These are phyloP conservation scores for Mustelus asterias DNA, from an alignment of 2,113 vertebrate genomes.

Conservation along the genomic window DNA sequence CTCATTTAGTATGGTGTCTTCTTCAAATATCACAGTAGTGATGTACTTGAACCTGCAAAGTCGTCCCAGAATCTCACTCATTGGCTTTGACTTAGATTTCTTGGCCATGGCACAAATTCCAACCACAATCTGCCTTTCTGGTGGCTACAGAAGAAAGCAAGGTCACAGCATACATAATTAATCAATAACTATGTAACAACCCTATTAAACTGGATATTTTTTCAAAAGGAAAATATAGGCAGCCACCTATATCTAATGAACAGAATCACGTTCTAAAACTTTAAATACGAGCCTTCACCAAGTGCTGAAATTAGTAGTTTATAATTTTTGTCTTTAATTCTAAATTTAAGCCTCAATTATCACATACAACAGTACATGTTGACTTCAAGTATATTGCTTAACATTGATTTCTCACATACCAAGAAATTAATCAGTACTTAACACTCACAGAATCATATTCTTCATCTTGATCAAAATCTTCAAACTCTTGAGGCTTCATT, in stretches of 20 bases:
- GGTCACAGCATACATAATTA: neutral
- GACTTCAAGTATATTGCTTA: neutral
- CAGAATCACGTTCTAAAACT: neutral
- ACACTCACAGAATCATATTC: conserved; percentile 78
- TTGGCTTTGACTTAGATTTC: conserved; percentile 84
- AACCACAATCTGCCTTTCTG: conserved; percentile 79
- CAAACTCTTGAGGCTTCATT: conserved; percentile 57
- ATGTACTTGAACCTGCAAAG: conserved; percentile 84
- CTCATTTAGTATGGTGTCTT: conserved; percentile 76
- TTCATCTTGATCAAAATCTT: conserved; percentile 71
- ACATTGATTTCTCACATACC: too few relatives aligned
- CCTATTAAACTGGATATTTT: neutral
- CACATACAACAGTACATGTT: neutral
- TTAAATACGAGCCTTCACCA: neutral
- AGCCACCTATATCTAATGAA: neutral
- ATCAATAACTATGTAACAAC: conserved; percentile 2
- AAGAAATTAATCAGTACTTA: neutral
- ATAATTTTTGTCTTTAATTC: neutral
- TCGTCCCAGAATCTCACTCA: conserved; percentile 84
- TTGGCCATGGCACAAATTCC: conserved; percentile 89
- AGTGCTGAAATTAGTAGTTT: neutral
- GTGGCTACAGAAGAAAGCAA: conserved; percentile 59
- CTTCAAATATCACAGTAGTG: conserved; percentile 78
- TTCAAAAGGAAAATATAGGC: neutral
- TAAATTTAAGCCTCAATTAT: neutral